Evolutionary conservation across 2,888 invertebrate genomes (phyloP).

Genomic region (Drosophila seclusa): DNA sequence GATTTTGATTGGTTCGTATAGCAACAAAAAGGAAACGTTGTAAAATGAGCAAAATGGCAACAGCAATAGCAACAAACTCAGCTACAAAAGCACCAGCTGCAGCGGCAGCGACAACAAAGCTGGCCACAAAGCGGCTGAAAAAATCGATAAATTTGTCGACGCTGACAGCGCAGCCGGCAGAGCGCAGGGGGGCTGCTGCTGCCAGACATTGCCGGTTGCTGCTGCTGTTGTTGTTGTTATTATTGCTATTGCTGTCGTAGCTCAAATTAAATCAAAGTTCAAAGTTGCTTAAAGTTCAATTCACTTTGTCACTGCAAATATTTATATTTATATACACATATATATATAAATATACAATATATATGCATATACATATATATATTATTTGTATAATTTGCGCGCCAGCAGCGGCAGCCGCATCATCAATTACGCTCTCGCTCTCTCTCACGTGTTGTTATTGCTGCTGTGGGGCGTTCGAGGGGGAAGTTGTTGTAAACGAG

Average conservation of each 20-base stretch:
- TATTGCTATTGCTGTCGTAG: slow-evolving; percentile 30
- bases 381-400: slow-evolving; percentile 20
- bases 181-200: slow-evolving; percentile 13
- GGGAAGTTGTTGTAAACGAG: slow-evolving; percentile 21
- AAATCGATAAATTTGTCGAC: slow-evolving; percentile 74
- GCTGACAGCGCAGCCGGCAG: slow-evolving; percentile 44
- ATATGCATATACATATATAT: slow-evolving; percentile 10
- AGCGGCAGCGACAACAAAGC: slow-evolving; percentile 36
- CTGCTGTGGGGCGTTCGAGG: slow-evolving; percentile 2
- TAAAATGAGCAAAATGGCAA: slow-evolving; percentile 38
- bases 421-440: slow-evolving; percentile 27
- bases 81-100: slow-evolving; percentile 18
- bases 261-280: slow-evolving; percentile 55
- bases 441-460: slow-evolving; percentile 35
- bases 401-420: slow-evolving; percentile 19
- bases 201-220: slow-evolving; percentile 59
- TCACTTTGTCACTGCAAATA: slow-evolving; percentile 40
- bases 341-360: slow-evolving; percentile 6
- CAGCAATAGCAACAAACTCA: slow-evolving; percentile 14
- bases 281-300: slow-evolving; percentile 61
- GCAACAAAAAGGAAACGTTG: slow-evolving; percentile 30
- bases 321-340: slow-evolving; percentile 6
- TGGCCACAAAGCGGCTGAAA: slow-evolving; percentile 43
- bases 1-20: slow-evolving; percentile 39
- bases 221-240: slow-evolving; percentile 14